These are phyloP conservation scores for Carassius auratus DNA, from an alignment of 2,113 vertebrate genomes.

Conservation along the genomic window DNA sequence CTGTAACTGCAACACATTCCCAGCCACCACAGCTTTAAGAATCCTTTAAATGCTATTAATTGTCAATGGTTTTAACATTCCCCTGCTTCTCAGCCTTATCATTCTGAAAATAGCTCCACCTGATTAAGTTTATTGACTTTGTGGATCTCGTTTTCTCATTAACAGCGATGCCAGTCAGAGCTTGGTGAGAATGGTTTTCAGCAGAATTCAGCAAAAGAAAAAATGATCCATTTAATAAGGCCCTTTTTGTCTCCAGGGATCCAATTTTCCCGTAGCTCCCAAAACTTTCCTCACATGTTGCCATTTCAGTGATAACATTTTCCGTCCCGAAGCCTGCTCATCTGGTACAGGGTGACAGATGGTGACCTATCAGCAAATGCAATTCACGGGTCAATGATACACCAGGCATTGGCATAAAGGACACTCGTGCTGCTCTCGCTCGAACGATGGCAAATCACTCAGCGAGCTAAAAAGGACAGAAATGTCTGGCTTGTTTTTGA, in stretches of 20 bases:
- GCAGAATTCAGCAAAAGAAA: constrained; percentile 8
- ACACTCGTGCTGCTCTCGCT: constrained; percentile 29
- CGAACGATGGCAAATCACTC: constrained; percentile 26
- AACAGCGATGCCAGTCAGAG: background rate
- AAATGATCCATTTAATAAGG: background rate
- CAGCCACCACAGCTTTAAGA: background rate
- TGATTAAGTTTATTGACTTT: constrained; percentile 29
- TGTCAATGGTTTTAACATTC: background rate
- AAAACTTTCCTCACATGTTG: constrained; percentile 20
- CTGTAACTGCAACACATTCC: background rate
- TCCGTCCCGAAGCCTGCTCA: constrained; percentile 20
- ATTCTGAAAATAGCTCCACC: constrained; percentile 9
- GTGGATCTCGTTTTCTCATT: constrained; percentile 36
- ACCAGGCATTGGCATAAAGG: constrained; percentile 39
- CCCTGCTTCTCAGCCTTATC: background rate
- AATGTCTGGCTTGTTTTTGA: constrained; percentile 13
- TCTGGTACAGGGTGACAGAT: constrained; percentile 50
- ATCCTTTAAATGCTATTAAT: constrained; percentile 4
- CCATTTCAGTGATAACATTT: constrained; percentile 47
- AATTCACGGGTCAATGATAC: constrained; percentile 57
- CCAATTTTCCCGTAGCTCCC: background rate
- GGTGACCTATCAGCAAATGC: constrained; percentile 54
- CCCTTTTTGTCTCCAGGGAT: constrained; percentile 31
- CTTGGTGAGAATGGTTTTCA: constrained; percentile 4
- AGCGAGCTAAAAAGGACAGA: background rate